phyloP scores from a whole-genome alignment of 2,113 vertebrate species.

The Pygoscelis antarcticus region DNA sequence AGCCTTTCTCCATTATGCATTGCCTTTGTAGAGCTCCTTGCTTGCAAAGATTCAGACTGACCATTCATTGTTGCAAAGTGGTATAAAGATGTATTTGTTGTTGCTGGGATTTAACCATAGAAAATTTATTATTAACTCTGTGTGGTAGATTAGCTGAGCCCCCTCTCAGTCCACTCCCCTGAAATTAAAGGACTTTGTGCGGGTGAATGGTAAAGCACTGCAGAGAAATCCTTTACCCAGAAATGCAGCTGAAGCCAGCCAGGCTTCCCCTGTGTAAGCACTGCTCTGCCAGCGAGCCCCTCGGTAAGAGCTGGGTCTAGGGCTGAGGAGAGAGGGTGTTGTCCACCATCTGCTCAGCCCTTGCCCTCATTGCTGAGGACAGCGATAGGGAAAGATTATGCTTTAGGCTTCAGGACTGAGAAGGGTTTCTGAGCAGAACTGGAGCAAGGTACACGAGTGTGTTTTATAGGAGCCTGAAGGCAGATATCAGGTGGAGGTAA shows the following conservation, averaged over 20 bases:
- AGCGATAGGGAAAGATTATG: background rate
- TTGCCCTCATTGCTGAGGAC: background rate
- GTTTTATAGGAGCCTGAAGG: background rate
- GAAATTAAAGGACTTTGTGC: background rate
- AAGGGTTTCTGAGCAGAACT: background rate
- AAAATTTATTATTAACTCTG: background rate
- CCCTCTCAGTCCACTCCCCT: background rate
- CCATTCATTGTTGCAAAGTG: background rate
- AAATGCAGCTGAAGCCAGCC: background rate
- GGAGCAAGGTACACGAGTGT: background rate
- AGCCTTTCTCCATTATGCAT: background rate
- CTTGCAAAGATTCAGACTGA: background rate
- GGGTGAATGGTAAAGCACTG: background rate
- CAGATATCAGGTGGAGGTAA: background rate
- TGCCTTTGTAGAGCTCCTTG: background rate
- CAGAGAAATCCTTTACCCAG: background rate
- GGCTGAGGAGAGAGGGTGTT: background rate
- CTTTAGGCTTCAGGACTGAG: background rate
- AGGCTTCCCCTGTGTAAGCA: background rate
- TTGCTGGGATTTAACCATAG: background rate
- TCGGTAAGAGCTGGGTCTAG: background rate
- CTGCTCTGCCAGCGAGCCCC: background rate
- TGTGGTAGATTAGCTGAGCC: background rate
- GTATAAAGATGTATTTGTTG: constrained; percentile 10
- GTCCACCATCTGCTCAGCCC: rapidly evolving